Conservation (phyloP, 2,113 vertebrate genomes). For the Columba livia region DNA sequence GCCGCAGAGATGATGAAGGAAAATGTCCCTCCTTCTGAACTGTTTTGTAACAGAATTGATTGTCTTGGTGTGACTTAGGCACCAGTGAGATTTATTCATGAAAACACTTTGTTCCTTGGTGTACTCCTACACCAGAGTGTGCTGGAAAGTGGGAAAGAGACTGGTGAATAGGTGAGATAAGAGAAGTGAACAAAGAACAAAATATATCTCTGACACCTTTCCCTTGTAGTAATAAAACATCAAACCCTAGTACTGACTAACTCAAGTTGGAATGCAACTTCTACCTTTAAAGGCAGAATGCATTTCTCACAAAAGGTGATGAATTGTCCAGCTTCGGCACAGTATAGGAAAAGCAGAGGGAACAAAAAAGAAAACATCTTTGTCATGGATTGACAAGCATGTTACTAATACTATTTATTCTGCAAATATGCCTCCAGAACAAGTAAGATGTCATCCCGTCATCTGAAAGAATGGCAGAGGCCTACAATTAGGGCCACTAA, state of each 20-base stretch:
- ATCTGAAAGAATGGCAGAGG: not conserved
- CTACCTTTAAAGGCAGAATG: not conserved
- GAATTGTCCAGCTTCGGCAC: not conserved
- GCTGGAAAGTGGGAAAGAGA: not conserved
- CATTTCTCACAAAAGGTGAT: not conserved
- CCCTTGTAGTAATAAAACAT: not conserved
- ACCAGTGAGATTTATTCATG: not conserved
- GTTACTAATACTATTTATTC: constrained; percentile 32
- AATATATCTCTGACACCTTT: not conserved
- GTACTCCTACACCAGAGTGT: not conserved
- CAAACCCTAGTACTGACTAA: not conserved
- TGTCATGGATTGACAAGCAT: not conserved
- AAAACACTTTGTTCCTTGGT: not conserved
- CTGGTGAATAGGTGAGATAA: not conserved
- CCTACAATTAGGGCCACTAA: not conserved
- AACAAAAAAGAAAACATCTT: not conserved
- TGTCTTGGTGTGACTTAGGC: not conserved
- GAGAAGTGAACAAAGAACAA: not conserved
- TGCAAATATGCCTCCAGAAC: not conserved
- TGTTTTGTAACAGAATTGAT: not conserved
- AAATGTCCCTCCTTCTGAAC: not conserved
- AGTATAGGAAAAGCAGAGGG: not conserved
- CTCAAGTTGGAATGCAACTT: not conserved
- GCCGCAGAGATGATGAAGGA: not conserved
- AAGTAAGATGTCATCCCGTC: not conserved